A percentile compares a stretch with the other conserved stretches of the same genome.
Evolutionary conservation across 2,888 invertebrate genomes (phyloP).

Genomic region (Dasypolia templi): DNA sequence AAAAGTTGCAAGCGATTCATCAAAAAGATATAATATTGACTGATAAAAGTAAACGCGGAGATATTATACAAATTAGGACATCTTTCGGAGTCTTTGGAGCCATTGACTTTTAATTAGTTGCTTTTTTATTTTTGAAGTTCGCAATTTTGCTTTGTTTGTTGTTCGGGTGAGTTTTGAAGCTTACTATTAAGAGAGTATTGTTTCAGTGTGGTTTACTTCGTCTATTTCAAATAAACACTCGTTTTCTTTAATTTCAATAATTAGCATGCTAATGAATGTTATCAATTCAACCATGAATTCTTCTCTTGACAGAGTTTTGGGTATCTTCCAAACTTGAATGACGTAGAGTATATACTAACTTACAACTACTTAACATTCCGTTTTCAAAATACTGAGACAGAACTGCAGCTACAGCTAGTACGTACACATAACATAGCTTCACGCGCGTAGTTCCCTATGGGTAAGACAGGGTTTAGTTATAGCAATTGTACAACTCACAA

Average conservation of each 20-base stretch:
- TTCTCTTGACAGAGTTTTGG: neutral
- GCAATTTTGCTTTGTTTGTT: constrained; percentile 39
- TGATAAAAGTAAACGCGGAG: constrained; percentile 37
- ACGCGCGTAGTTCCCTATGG: neutral
- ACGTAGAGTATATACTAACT: neutral
- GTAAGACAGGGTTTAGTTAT: neutral
- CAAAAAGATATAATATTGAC: constrained; percentile 46
- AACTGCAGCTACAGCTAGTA: neutral
- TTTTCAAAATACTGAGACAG: neutral
- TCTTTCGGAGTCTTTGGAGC: constrained; percentile 30
- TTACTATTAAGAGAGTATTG: constrained; percentile 1
- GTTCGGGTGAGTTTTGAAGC: constrained; percentile 4
- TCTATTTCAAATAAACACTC: neutral
- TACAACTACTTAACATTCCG: neutral
- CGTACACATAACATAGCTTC: too few species aligned
- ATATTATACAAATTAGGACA: constrained; percentile 47
- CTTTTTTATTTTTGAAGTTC: constrained; percentile 44
- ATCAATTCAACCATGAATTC: neutral
- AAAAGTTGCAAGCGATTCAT: constrained; percentile 34
- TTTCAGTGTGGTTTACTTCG: constrained; percentile 11
- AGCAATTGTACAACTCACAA: too few species aligned
- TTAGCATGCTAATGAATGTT: neutral
- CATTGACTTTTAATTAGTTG: constrained; percentile 47
- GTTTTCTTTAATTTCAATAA: neutral
- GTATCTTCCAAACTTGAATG: neutral